A percentile compares a stretch with the other conserved stretches of the same genome.
These are phyloP conservation scores for Drosophila pruinosa DNA, from an alignment of 1,140 invertebrate species.

Conservation along the genomic window DNA sequence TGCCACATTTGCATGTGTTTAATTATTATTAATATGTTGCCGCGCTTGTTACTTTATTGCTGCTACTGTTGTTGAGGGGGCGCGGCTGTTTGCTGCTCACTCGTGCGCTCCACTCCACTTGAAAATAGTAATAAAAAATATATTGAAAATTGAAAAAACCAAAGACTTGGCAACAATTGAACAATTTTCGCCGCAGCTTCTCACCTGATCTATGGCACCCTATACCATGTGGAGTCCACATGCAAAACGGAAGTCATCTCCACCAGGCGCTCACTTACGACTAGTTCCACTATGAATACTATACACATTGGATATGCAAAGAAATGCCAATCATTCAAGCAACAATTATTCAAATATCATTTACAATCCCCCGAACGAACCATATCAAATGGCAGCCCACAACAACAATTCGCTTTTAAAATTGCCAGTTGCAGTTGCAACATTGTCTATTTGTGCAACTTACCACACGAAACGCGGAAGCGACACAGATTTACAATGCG, in stretches of 20 bases:
- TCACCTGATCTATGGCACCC: conserved; percentile 23
- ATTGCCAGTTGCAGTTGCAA: neutral
- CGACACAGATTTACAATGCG: neutral
- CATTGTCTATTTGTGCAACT: neutral
- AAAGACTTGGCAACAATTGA: conserved; percentile 48
- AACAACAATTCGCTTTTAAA: neutral
- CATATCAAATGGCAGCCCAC: neutral
- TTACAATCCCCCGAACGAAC: conserved; percentile 13
- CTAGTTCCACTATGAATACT: neutral
- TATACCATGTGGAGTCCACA: conserved; percentile 17
- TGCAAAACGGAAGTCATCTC: conserved; percentile 44
- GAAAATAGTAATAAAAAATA: neutral
- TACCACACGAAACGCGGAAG: conserved; percentile 5
- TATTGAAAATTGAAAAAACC: neutral
- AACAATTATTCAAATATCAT: conserved; percentile 11
- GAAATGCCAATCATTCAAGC: conserved; percentile 32
- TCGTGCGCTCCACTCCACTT: conserved; percentile 44
- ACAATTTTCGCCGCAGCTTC: conserved; percentile 61
- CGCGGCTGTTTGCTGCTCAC: conserved; percentile 35
- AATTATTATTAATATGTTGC: conserved; percentile 69
- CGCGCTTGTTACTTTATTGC: conserved; percentile 4
- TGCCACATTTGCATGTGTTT: conserved; percentile 70
- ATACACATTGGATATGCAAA: neutral
- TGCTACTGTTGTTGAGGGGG: too few relatives aligned
- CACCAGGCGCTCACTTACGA: conserved; percentile 33